A percentile compares a stretch with the other conserved stretches of the same genome.
phyloP scores from a whole-genome alignment of 2,888 invertebrate species.

The Nephrotoma appendiculata region DNA sequence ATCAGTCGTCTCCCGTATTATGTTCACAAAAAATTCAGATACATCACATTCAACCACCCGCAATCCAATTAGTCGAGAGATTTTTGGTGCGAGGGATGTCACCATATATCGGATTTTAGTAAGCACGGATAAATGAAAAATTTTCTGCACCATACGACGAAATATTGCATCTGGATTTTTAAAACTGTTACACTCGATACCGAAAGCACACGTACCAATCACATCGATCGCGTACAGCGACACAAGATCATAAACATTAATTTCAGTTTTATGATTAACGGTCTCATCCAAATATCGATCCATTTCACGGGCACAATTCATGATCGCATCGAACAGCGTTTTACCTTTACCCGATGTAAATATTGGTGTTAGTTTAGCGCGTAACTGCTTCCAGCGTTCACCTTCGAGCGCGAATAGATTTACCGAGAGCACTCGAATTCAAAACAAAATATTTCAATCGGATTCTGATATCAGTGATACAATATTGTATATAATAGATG shows the following conservation, averaged over 20 bases:
- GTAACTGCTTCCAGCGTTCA: conserved; percentile 26
- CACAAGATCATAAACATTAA: conserved; percentile 12
- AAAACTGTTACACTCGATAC: conserved; percentile 25
- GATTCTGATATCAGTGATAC: no score
- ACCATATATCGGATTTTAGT: conserved; percentile 11
- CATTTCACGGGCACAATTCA: neutral
- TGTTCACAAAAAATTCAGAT: neutral
- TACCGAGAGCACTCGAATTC: conserved; percentile 25
- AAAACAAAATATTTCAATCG: no score
- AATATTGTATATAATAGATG: no score
- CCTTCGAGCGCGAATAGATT: conserved; percentile 32
- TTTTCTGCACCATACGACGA: conserved; percentile 15
- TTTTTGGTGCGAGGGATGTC: conserved; percentile 14
- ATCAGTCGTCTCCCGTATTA: conserved; percentile 4
- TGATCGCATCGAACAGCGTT: conserved; percentile 15
- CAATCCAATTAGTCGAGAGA: conserved; percentile 3
- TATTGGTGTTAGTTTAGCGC: conserved; percentile 20
- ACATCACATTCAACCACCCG: conserved; percentile 16
- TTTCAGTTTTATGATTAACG: neutral
- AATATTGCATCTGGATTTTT: conserved; percentile 26
- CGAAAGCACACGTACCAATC: conserved; percentile 27
- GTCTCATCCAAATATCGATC: neutral
- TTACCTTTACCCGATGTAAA: conserved; percentile 22
- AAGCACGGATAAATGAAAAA: conserved; percentile 8
- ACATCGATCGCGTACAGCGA: conserved; percentile 18